phyloP scores from a whole-genome alignment of 2,888 invertebrate genomes.

The Coelinius sp. region DNA sequence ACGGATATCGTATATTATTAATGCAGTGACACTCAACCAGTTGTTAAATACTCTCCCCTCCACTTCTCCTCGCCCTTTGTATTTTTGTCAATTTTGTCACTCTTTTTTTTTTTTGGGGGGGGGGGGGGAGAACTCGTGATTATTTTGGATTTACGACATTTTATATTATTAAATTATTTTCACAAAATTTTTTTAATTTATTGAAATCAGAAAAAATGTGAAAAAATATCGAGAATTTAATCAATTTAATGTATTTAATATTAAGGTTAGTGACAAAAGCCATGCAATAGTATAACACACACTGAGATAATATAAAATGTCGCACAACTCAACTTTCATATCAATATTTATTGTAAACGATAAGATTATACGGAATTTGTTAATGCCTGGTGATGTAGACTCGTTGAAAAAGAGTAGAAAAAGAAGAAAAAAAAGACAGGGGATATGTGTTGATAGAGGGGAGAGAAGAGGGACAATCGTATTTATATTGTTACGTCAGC shows the following conservation, averaged over 20 bases:
- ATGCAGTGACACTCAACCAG: conserved; percentile 69
- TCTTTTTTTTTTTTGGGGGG: background rate
- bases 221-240: background rate
- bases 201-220: no score
- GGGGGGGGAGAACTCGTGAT: no score
- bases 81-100: background rate
- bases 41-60: conserved; percentile 42
- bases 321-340: conserved; percentile 60
- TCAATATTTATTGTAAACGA: conserved; percentile 68
- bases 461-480: conserved; percentile 42
- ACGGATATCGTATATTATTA: conserved; percentile 71
- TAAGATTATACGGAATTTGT: conserved; percentile 66
- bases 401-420: background rate
- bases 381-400: conserved; percentile 50
- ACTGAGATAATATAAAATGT: conserved; percentile 50
- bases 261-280: background rate
- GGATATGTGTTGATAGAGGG: background rate
- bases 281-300: conserved; percentile 7
- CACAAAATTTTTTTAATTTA: no score
- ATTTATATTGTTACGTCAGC: conserved; percentile 67
- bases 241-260: conserved; percentile 18
- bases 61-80: background rate
- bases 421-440: background rate
- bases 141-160: background rate
- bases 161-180: background rate